These are phyloP conservation scores for Centruroides sculpturatus DNA, from an alignment of 1,140 invertebrate genomes.

Conservation along the genomic window DNA sequence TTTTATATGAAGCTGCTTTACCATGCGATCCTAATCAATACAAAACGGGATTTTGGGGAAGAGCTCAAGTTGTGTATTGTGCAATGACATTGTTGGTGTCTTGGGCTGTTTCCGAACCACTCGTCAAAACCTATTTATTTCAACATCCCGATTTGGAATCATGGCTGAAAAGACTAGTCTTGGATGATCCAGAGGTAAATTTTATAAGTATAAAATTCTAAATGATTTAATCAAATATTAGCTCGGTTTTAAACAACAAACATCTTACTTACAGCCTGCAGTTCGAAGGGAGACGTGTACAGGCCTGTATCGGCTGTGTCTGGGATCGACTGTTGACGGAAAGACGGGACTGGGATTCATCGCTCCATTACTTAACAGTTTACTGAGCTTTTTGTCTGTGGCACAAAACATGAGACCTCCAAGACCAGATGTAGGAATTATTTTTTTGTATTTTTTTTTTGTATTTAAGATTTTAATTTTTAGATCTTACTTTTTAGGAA, in stretches of 20 bases:
- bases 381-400: slow-evolving; percentile 60
- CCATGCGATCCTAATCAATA: slow-evolving; percentile 62
- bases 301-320: slow-evolving; percentile 67
- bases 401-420: slow-evolving; percentile 70
- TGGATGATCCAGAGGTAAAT: slow-evolving; percentile 61
- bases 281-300: slow-evolving; percentile 77
- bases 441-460: slow-evolving; percentile 20
- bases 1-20: slow-evolving; percentile 63
- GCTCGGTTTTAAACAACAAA: too few species aligned
- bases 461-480: too few species aligned
- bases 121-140: slow-evolving; percentile 48
- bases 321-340: slow-evolving; percentile 48
- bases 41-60: slow-evolving; percentile 72
- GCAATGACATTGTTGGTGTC: slow-evolving; percentile 65
- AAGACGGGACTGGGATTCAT: slow-evolving; percentile 43
- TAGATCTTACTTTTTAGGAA: slow-evolving; percentile 29
- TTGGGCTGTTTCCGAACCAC: slow-evolving; percentile 58
- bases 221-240: neutral
- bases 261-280: slow-evolving; percentile 35
- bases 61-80: slow-evolving; percentile 65
- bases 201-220: neutral
- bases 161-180: slow-evolving; percentile 57
- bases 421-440: slow-evolving; percentile 16
- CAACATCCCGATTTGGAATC: slow-evolving; percentile 45
- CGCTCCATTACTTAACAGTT: slow-evolving; percentile 57